Conservation (phyloP, 2,888 invertebrate species). For the Sturmia bella region DNA sequence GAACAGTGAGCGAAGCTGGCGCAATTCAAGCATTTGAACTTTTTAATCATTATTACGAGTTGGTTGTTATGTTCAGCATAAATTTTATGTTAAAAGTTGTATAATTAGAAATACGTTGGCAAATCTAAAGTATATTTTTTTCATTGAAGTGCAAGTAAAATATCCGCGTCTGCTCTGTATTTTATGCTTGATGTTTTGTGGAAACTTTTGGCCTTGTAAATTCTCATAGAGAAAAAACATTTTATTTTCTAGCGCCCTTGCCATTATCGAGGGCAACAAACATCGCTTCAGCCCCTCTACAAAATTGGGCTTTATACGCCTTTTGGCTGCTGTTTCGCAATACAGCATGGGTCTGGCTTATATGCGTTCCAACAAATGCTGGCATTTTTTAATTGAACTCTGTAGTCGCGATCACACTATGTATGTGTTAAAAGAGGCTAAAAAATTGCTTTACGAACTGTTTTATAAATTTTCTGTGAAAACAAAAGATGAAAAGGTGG, state of each 20-base stretch:
- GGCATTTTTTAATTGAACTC: constrained; percentile 86
- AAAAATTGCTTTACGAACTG: constrained; percentile 85
- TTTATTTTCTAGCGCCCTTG: constrained; percentile 72
- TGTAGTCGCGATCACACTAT: constrained; percentile 87
- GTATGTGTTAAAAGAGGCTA: constrained; percentile 87
- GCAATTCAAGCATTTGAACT: no score
- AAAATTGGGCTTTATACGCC: constrained; percentile 86
- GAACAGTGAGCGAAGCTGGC: background rate
- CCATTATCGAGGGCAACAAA: constrained; percentile 73
- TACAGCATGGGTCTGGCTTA: constrained; percentile 86
- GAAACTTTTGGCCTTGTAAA: background rate
- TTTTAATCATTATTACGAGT: no score
- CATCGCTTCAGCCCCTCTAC: constrained; percentile 83
- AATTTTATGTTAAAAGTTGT: no score
- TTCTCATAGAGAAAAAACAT: background rate
- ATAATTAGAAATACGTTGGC: no score
- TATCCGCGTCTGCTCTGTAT: no score
- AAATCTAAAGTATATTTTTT: no score
- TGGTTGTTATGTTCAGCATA: no score
- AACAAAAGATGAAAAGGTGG: constrained; percentile 83
- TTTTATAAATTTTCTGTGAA: constrained; percentile 83
- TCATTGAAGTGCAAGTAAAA: no score
- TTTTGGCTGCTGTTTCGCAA: constrained; percentile 84
- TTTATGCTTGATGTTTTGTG: no score
- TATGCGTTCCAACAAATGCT: constrained; percentile 85